A percentile compares a stretch with the other conserved stretches of the same genome.
These are phyloP conservation scores for Bedellia somnulentella DNA, from an alignment of 2,888 invertebrate species.

Conservation along the genomic window DNA sequence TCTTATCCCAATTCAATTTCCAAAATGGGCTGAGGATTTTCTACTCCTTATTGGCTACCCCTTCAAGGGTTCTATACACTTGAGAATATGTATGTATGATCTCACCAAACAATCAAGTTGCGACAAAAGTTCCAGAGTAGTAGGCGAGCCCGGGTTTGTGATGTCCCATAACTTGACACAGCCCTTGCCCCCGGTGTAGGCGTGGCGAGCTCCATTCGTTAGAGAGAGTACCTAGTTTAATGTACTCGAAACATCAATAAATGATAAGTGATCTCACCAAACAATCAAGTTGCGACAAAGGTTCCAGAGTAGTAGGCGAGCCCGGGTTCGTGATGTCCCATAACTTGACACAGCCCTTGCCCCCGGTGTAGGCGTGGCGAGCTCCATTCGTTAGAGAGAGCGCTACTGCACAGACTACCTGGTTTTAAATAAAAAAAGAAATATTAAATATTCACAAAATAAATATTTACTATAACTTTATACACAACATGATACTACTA, in stretches of 20 bases:
- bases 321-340: slow-evolving; percentile 92
- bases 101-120: slow-evolving; percentile 86
- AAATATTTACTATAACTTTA: no score
- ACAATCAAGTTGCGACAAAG: slow-evolving; percentile 88
- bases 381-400: slow-evolving; percentile 74
- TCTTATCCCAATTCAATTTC: no score
- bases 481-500: no score
- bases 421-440: no score
- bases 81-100: no score
- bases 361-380: slow-evolving; percentile 95
- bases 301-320: slow-evolving; percentile 83
- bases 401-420: slow-evolving; percentile 96
- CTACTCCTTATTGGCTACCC: no score
- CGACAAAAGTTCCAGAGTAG: slow-evolving; percentile 85
- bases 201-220: slow-evolving; percentile 75
- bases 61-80: no score
- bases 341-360: slow-evolving; percentile 96
- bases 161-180: slow-evolving; percentile 98
- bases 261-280: slow-evolving; percentile 74
- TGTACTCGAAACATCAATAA: no score
- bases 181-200: slow-evolving; percentile 98
- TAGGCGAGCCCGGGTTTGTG: slow-evolving; percentile 79
- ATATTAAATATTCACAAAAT: no score
- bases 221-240: slow-evolving; percentile 88
- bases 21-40: no score